Evolutionary conservation across 2,113 vertebrate species (phyloP), one percentile per base, ranked within the genome.

Genomic region (Alectura lathami): DNA sequence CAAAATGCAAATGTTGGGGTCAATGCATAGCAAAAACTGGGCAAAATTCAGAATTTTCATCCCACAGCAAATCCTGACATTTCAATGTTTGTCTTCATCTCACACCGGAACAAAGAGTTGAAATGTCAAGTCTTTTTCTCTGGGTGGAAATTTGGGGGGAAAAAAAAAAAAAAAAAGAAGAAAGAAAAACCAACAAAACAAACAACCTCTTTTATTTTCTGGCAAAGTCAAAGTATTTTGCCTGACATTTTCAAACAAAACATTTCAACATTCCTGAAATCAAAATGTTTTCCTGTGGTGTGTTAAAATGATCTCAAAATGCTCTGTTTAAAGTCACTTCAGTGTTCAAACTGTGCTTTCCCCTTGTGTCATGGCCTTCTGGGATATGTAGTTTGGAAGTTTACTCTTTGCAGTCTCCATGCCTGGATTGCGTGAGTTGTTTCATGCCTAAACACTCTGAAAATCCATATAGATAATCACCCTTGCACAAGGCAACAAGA

Each of bases 231-330:
- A 42, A 68, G 17, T 36, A 51, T 87, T 88, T 94, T 89, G 56
- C 83, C 48, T 91, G 89, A 96, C 92, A 96, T 94, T 94, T 94
- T 91, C 69, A 95, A 94, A 56, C 48, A 86, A 93, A 93, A 83
- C 73, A 81, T 94, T 96, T 96, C 88, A 75, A 76, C 91, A 93
- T 95, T 92, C 50, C 45, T 94, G 86, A 91, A 93, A 92, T 89
- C 47, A 86, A 92, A 91, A 92, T 82, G 36, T 88, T 93, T 93
- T 91, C 67, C 89, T 88, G 63, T 74, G 75, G 53, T 94, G 22
- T 83, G 34, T 80, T 83, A 74, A 82, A 84, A 92, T 85, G 43
- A 89, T 57, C 74, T 81, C n/a, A 53, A 89, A 93, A 86, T 56
- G 9, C 47, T 79, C 66, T 72, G 27, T 81, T 90, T 89, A 67